Percentiles rank a stretch among this genome's conserved stretches.
Evolutionary conservation across 2,113 vertebrate genomes (phyloP).

Genomic region (Reinhardtius hippoglossoides): DNA sequence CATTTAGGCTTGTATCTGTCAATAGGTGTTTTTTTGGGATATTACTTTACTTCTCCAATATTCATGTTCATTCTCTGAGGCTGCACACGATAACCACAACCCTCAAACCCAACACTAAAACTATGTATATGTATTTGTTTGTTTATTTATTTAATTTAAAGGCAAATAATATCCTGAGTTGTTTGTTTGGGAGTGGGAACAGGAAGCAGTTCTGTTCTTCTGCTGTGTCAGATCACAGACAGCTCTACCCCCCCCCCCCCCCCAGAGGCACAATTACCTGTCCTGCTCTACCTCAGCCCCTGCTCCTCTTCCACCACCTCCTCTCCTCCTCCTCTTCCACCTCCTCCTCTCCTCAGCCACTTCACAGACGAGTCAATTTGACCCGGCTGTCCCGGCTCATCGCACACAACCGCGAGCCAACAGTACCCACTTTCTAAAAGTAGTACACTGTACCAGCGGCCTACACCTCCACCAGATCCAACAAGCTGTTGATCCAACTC

Average conservation of each 20-base stretch:
- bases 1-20: too few relatives aligned
- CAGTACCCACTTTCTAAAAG: constrained; percentile 22
- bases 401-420: constrained; percentile 28
- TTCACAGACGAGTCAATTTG: constrained; percentile 40
- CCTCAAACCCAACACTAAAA: too few relatives aligned
- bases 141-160: too few relatives aligned
- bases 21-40: too few relatives aligned
- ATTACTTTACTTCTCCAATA: too few relatives aligned
- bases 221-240: constrained; percentile 38
- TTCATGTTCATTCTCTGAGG: too few relatives aligned
- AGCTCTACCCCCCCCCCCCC: constrained; percentile 32
- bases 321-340: neutral
- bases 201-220: constrained; percentile 14
- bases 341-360: constrained; percentile 23
- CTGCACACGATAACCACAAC: too few relatives aligned
- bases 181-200: too few relatives aligned
- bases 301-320: constrained; percentile 6
- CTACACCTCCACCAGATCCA: constrained; percentile 6
- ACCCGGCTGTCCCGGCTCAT: constrained; percentile 29
- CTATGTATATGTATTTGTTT: too few relatives aligned
- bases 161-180: too few relatives aligned
- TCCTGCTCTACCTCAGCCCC: constrained; percentile 26
- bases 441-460: neutral
- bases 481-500: neutral
- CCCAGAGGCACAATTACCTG: constrained; percentile 64